A percentile compares a stretch with the other conserved stretches of the same genome.
Conservation (phyloP, 2,797 vertebrate species). For the Vipera latastei region DNA sequence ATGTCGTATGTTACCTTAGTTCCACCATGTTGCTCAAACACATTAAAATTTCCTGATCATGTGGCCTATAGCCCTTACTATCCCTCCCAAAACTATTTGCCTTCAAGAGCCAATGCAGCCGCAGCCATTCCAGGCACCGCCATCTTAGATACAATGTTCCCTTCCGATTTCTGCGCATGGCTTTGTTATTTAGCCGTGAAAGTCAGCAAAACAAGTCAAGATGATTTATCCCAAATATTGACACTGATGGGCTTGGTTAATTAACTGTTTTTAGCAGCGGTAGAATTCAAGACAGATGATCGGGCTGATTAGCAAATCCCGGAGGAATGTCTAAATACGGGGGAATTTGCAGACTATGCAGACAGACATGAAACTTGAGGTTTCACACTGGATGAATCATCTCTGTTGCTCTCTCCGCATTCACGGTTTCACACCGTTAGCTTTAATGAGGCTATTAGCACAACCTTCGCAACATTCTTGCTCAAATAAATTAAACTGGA, state of each 20-base stretch:
- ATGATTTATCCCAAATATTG: conserved; percentile 23
- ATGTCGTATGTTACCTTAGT: too few species aligned
- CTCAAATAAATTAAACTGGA: background rate
- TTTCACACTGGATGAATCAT: background rate
- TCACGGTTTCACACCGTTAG: background rate
- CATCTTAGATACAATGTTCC: background rate
- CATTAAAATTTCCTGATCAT: too few species aligned
- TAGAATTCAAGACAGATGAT: background rate
- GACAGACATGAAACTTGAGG: background rate
- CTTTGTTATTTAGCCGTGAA: background rate
- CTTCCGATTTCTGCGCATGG: background rate
- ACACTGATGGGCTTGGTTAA: background rate
- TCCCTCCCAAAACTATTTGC: too few species aligned
- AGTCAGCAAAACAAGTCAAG: background rate
- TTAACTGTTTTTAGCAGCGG: background rate
- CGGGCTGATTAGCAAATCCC: background rate
- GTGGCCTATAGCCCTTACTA: too few species aligned
- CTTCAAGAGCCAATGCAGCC: too few species aligned
- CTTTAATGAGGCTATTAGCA: background rate
- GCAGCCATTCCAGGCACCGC: too few species aligned
- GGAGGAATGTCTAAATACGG: background rate
- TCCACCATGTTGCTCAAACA: too few species aligned
- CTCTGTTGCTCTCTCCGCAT: too few species aligned
- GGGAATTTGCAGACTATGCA: background rate
- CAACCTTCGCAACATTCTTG: background rate